phyloP scores from a whole-genome alignment of 2,797 vertebrate genomes.

The Furcifer pardalis region DNA sequence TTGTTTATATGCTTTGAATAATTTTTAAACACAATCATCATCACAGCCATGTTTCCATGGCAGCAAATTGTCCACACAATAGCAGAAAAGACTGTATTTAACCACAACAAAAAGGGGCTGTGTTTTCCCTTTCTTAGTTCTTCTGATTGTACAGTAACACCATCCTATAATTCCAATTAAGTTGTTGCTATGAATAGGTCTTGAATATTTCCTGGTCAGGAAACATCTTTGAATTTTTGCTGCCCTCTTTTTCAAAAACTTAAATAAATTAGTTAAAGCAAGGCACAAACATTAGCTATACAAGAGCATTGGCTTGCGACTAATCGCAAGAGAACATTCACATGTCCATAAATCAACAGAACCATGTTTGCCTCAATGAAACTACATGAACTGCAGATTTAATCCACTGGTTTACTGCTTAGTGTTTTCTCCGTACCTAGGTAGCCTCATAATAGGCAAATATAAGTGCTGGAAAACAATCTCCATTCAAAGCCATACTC shows the following conservation, averaged over 20 bases:
- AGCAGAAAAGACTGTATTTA: constrained; percentile 9
- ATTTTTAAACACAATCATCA: not conserved
- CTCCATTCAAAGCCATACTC: not conserved
- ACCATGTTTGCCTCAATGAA: constrained; percentile 10
- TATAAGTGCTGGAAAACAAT: not conserved
- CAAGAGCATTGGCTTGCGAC: constrained; percentile 9
- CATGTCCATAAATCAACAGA: constrained; percentile 12
- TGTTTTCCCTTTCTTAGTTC: not conserved
- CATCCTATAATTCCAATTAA: constrained; percentile 4
- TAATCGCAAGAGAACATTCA: not conserved
- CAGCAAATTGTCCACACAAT: not conserved
- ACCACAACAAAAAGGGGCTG: constrained; percentile 5
- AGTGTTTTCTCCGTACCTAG: not conserved
- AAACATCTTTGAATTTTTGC: constrained; percentile 6
- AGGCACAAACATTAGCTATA: constrained; percentile 11
- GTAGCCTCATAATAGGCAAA: not conserved
- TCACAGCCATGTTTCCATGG: not conserved
- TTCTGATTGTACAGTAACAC: not conserved
- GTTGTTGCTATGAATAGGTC: not conserved
- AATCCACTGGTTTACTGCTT: not conserved
- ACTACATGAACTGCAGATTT: not conserved
- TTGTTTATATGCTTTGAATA: too few species aligned
- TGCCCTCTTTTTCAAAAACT: not conserved
- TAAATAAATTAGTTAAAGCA: constrained; percentile 15
- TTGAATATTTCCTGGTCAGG: constrained; percentile 9